phyloP scores from a whole-genome alignment of 2,888 invertebrate genomes.

The Magallana nippona region DNA sequence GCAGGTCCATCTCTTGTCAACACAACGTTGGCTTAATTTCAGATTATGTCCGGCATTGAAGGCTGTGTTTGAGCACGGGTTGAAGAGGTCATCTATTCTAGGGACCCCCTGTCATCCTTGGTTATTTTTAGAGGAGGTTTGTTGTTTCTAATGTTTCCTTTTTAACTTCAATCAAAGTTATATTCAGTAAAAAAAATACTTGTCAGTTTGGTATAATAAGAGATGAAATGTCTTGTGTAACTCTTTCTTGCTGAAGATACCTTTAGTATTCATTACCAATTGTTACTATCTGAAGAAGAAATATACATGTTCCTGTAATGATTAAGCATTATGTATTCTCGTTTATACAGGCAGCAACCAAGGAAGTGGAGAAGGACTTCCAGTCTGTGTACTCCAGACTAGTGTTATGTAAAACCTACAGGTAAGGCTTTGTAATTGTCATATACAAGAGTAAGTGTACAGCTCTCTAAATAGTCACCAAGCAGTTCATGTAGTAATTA shows the following conservation, averaged over 20 bases:
- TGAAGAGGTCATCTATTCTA: conserved; percentile 93
- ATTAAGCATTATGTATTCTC: neutral
- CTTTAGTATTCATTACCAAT: too few species aligned
- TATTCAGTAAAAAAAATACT: too few species aligned
- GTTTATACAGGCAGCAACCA: conserved; percentile 87
- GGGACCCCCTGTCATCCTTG: conserved; percentile 98
- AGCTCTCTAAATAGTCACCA: too few species aligned
- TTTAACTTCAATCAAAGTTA: too few species aligned
- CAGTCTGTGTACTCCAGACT: conserved; percentile 98
- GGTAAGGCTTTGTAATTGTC: conserved; percentile 78
- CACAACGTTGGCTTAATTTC: conserved; percentile 43
- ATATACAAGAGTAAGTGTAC: too few species aligned
- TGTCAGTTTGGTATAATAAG: too few species aligned
- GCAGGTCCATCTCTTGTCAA: neutral
- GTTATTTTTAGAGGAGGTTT: conserved; percentile 95
- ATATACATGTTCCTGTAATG: too few species aligned
- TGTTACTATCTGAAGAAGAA: too few species aligned
- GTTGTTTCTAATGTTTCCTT: conserved; percentile 45
- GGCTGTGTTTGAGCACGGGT: conserved; percentile 95
- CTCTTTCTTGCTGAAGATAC: too few species aligned
- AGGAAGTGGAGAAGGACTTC: conserved; percentile 98
- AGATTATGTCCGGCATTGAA: conserved; percentile 93
- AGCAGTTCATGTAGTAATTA: too few species aligned
- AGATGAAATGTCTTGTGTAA: too few species aligned
- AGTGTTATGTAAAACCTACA: conserved; percentile 97